Base-by-base conservation (phyloP, 2,888 invertebrate genomes). In the Eubasilissa splendida region DNA sequence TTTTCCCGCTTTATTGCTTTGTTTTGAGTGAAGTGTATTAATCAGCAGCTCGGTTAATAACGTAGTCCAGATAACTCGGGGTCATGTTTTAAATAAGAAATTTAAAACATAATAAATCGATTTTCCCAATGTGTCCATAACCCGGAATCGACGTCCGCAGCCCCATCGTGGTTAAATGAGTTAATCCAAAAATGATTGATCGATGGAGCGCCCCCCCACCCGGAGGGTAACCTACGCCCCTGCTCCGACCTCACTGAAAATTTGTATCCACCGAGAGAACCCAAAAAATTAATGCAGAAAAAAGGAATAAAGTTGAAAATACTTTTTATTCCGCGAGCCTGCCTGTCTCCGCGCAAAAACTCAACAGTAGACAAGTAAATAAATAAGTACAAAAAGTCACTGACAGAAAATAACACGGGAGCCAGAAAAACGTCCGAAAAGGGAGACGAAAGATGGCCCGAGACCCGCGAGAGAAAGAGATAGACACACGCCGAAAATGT, bases 401-500 rank as follows among this genome's bases (percentile, higher is more conserved):
- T 76, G 80, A 65, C 76, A 71, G 63, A 77, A 76, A 79, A 76
- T 78, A 76, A 80, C 77, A 77, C 80, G 76, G 80, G 53, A 66
- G 77, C 80, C 80, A 80, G 76, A 76, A 76, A 76, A 77, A 56
- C 75, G 68, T 31, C 10, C 4, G 60, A 65, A 56, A 71, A 80
- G 53, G 77, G 74, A 60, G 82, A 80, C 54, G 63, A 12, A 10
- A 50, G 68, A 73, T 74, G 58, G 7, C 11, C 12, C 4, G n/a
- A 8, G 56, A n/a, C 22, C 11, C 53, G 75, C 42, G 81, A 3
- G 31, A 11, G 60, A 81, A 52, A 33, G 76, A 59, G 80, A 80
- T 10, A 31, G 77, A 33, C 22, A 58, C 60, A 79, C 59, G 77
- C 79, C 80, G 77, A 76, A 83, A 81, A 81, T 83, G 81, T 83